Evolutionary conservation across 1,140 invertebrate genomes (phyloP), one percentile per base, ranked within the genome.

Genomic region (Caenorhabditis tropicalis): DNA sequence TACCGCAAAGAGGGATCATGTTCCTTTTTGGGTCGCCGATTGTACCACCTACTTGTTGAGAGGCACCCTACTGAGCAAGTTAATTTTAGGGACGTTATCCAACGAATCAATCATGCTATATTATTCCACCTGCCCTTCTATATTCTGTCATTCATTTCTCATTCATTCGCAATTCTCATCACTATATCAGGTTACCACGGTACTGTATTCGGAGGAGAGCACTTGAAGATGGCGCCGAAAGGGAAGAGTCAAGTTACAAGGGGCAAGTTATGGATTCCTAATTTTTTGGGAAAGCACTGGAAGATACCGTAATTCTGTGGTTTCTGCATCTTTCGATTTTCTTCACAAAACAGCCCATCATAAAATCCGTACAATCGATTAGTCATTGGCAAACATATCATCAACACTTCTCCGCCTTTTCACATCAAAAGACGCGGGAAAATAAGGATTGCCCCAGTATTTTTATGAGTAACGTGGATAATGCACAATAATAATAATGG

Each of bases 381-480:
- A 56, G 21, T 56, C 53, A 56, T 27, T n/a, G 29, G 19, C 53
- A 56, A 56, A 56, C n/a, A n/a, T 56, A 56, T 9, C 39, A 29
- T 29, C 9, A 16, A 27, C 53, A 27, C 53, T 10, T 56, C 21
- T 27, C 9, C 24, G 7, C 10, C 9, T 27, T 56, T 56, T 27
- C 24, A 56, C 19, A 29, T 27, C 53, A 56, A 56, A 56, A n/a
- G n/a, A n/a, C n/a, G n/a, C n/a, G n/a, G n/a, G 21, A 56, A 9
- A 56, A 51, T 12, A 19, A 43, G 12, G 39, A 43, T 43, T 5
- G 12, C 12, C 12, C 39, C 12, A 6, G 5, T n/a, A 19, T 51
- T 51, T 51, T 51, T 51, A 51, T 58, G 53, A 58, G 24, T 29
- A 58, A 58, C n/a, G 19, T 65, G 58, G 58, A 65, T 65, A 65